Evolutionary conservation across 2,888 invertebrate species (phyloP).

Genomic region (Drosophila meridionalis): DNA sequence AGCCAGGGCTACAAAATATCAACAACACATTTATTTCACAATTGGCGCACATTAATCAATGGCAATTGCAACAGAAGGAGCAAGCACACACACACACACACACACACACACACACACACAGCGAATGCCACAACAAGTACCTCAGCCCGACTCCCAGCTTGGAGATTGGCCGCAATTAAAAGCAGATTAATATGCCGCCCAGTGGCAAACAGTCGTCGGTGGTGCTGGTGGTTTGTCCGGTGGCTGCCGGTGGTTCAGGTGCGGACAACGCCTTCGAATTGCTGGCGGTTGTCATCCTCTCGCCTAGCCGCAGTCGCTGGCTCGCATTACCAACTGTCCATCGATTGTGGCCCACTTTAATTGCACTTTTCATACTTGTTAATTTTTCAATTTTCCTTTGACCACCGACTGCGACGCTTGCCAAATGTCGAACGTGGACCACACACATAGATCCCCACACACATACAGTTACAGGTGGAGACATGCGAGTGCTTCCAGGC

Average conservation of each 20-base stretch:
- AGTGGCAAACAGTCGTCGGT: conserved; percentile 36
- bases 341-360: conserved; percentile 74
- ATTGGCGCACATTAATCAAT: conserved; percentile 80
- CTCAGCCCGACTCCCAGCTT: conserved; percentile 37
- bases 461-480: conserved; percentile 70
- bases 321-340: conserved; percentile 58
- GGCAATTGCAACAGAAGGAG: conserved; percentile 40
- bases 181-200: conserved; percentile 82
- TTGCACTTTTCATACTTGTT: conserved; percentile 84
- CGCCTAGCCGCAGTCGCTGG: conserved; percentile 28
- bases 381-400: conserved; percentile 83
- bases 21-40: conserved; percentile 81
- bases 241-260: conserved; percentile 35
- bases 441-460: conserved; percentile 51
- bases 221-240: not conserved
- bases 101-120: not conserved
- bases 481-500: conserved; percentile 57
- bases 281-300: conserved; percentile 60
- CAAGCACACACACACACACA: conserved; percentile 7
- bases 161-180: conserved; percentile 80
- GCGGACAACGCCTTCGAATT: conserved; percentile 46
- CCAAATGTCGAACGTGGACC: conserved; percentile 75
- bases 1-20: conserved; percentile 50
- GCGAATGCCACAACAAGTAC: conserved; percentile 64
- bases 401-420: conserved; percentile 66